Evolutionary conservation across 2,113 vertebrate genomes (phyloP).

Genomic region (Syngnathus scovelli): DNA sequence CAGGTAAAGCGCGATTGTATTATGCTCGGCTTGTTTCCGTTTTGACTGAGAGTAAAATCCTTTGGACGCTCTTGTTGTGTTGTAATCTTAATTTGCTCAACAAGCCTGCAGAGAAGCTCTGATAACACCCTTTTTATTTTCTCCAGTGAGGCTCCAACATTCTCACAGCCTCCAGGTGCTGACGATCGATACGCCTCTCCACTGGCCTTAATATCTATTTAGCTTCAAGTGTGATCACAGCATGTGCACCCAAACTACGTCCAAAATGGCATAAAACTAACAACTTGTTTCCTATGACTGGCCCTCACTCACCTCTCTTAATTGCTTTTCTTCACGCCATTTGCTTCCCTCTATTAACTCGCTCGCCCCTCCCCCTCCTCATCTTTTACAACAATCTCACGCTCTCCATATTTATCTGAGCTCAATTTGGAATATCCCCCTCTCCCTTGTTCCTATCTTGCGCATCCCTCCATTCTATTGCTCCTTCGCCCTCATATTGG

Average conservation of each 20-base stretch:
- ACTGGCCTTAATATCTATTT: slow-evolving; percentile 32
- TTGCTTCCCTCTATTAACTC: slow-evolving; percentile 8
- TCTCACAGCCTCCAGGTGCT: slow-evolving; percentile 1
- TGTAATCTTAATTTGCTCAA: slow-evolving; percentile 21
- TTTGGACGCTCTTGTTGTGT: neutral
- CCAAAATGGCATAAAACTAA: slow-evolving; percentile 21
- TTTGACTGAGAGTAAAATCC: neutral
- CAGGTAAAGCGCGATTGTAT: neutral
- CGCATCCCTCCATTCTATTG: slow-evolving; percentile 8
- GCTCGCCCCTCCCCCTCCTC: neutral
- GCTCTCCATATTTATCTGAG: neutral
- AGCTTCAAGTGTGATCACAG: slow-evolving; percentile 26
- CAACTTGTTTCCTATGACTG: slow-evolving; percentile 12
- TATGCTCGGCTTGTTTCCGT: neutral
- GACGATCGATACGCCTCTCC: slow-evolving; percentile 25
- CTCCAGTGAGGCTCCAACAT: slow-evolving; percentile 11
- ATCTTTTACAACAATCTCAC: slow-evolving; percentile 1
- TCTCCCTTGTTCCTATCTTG: slow-evolving; percentile 17
- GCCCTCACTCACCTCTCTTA: slow-evolving; percentile 14
- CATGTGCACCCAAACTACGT: slow-evolving; percentile 11
- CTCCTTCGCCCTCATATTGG: slow-evolving; percentile 1
- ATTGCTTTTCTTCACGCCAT: slow-evolving; percentile 28
- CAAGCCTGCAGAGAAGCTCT: slow-evolving; percentile 15
- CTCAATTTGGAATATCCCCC: slow-evolving; percentile 1
- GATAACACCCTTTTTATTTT: slow-evolving; percentile 28